Conservation (phyloP, 2,113 vertebrate genomes). For the Athene noctua region DNA sequence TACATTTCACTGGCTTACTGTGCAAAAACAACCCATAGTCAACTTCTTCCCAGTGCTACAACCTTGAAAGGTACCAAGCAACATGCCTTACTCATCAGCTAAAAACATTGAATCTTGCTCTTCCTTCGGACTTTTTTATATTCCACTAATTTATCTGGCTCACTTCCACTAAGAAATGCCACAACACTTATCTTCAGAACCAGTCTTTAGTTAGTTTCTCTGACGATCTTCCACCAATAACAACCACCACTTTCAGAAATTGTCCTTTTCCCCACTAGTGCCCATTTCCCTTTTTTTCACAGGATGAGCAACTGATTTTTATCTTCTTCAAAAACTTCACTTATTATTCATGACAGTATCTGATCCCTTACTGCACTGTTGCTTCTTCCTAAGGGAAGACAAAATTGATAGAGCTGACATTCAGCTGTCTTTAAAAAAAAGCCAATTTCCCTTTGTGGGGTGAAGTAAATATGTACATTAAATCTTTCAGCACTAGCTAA, state of each 20-base stretch:
- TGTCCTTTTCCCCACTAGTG: neutral
- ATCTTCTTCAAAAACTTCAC: neutral
- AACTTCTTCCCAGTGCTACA: neutral
- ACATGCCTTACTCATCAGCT: neutral
- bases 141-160: neutral
- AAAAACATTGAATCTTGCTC: neutral
- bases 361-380: neutral
- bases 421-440: neutral
- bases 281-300: neutral
- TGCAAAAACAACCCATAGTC: neutral
- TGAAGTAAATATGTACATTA: neutral
- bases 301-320: neutral
- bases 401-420: neutral
- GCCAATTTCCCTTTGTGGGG: neutral
- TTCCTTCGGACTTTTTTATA: neutral
- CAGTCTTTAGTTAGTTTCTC: neutral
- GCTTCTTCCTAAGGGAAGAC: neutral
- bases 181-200: neutral
- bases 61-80: neutral
- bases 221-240: neutral
- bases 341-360: neutral
- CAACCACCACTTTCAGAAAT: neutral
- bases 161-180: neutral
- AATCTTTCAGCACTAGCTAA: neutral
- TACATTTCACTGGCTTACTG: neutral